Percentiles rank a stretch among this genome's conserved stretches.
phyloP scores from a whole-genome alignment of 2,113 vertebrate species.

The Dasyprocta punctata region DNA sequence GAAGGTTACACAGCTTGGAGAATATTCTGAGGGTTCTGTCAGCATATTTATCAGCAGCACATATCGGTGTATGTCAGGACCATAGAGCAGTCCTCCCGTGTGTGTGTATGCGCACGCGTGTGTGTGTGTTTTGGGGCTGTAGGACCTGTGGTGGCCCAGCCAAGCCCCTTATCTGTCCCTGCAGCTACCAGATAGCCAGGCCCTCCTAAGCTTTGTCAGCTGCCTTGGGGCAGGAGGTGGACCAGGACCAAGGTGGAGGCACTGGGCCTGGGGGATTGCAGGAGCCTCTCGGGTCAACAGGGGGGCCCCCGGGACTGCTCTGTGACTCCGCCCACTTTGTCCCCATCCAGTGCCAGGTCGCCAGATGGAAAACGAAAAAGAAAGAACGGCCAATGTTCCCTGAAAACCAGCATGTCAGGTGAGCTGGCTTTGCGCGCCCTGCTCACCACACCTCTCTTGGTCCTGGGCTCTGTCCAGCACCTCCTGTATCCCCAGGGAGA shows the following conservation, averaged over 20 bases:
- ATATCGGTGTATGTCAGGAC: too few relatives aligned
- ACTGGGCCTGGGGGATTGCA: background rate
- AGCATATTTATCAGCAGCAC: background rate
- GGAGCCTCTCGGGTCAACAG: background rate
- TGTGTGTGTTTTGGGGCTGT: background rate
- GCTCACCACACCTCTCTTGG: background rate
- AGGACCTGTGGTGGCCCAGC: background rate
- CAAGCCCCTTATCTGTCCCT: constrained; percentile 64
- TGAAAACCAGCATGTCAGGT: constrained; percentile 99
- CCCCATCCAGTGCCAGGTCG: constrained; percentile 88
- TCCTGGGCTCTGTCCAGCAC: background rate
- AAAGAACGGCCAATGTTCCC: constrained; percentile 99
- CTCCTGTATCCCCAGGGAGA: background rate
- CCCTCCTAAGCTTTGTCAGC: constrained; percentile 56
- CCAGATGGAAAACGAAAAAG: constrained; percentile 99
- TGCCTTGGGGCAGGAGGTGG: constrained; percentile 51
- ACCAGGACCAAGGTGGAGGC: background rate
- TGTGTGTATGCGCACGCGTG: background rate
- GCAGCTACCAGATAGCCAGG: constrained; percentile 63
- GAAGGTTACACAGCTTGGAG: constrained; percentile 42
- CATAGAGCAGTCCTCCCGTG: background rate
- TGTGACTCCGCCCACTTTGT: constrained; percentile 62
- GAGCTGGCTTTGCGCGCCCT: constrained; percentile 62
- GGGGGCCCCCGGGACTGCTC: background rate
- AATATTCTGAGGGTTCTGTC: background rate